These are phyloP conservation scores for Eutrigla gurnardus DNA, from an alignment of 2,797 vertebrate genomes.

Conservation along the genomic window DNA sequence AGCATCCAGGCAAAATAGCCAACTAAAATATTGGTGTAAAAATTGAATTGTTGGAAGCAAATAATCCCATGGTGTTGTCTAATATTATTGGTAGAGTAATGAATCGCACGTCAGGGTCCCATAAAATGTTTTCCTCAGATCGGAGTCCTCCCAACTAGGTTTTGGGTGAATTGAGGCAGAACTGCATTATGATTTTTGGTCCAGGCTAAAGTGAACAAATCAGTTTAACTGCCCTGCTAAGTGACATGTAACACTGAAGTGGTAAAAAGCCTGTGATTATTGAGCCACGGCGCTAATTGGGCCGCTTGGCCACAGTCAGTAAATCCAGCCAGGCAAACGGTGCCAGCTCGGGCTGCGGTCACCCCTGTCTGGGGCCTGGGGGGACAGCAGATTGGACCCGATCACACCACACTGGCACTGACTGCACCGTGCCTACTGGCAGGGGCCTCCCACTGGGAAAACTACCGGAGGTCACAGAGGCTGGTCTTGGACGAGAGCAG, in stretches of 20 bases:
- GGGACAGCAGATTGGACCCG: constrained; percentile 38
- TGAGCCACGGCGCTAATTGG: constrained; percentile 71
- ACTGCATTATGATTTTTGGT: constrained; percentile 40
- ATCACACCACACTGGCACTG: constrained; percentile 38
- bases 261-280: constrained; percentile 64
- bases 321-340: constrained; percentile 26
- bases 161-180: constrained; percentile 18
- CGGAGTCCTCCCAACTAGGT: constrained; percentile 3
- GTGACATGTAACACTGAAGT: constrained; percentile 60
- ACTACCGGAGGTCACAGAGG: constrained; percentile 43
- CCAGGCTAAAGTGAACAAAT: constrained; percentile 47
- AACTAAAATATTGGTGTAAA: constrained; percentile 16
- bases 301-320: constrained; percentile 38
- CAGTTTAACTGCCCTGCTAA: constrained; percentile 60
- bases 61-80: constrained; percentile 20
- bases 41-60: constrained; percentile 20
- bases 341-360: constrained; percentile 57
- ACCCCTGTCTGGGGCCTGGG: constrained; percentile 37
- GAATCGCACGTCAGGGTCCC: constrained; percentile 26
- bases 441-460: constrained; percentile 41
- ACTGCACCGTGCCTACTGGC: constrained; percentile 43
- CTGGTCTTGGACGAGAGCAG: constrained; percentile 51
- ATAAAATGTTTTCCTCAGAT: constrained; percentile 20
- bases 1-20: constrained; percentile 14
- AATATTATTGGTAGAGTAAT: constrained; percentile 15